phyloP scores from a whole-genome alignment of 1,140 invertebrate genomes.

The Triops cancriformis region DNA sequence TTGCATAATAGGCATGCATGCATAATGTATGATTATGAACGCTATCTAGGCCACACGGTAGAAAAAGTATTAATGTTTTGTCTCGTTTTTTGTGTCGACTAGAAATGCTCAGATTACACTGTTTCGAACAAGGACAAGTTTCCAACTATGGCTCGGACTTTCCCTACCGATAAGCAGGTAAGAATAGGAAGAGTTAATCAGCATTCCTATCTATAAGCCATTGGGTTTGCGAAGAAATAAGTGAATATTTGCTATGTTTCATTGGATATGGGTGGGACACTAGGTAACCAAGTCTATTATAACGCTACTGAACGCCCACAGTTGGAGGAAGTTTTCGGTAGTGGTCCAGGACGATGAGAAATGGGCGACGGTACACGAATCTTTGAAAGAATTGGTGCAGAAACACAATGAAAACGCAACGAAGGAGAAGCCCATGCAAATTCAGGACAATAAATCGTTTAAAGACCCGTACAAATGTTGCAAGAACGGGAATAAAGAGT shows the following conservation, averaged over 20 bases:
- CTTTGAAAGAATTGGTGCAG: conserved; percentile 59
- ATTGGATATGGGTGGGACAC: conserved; percentile 31
- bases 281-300: conserved; percentile 88
- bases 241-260: neutral
- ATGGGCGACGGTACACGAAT: conserved; percentile 66
- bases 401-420: conserved; percentile 67
- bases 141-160: conserved; percentile 86
- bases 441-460: conserved; percentile 39
- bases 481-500: conserved; percentile 58
- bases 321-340: conserved; percentile 89
- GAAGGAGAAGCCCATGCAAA: conserved; percentile 32
- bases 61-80: neutral
- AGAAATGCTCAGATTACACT: conserved; percentile 89
- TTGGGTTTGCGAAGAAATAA: neutral
- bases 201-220: neutral
- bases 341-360: conserved; percentile 63
- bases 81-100: conserved; percentile 40
- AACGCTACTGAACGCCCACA: conserved; percentile 75
- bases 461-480: conserved; percentile 64
- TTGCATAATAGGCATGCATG: too few relatives aligned
- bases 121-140: conserved; percentile 61
- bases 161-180: conserved; percentile 85
- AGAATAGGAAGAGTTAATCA: conserved; percentile 29
- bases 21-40: too few relatives aligned
- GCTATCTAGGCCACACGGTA: too few relatives aligned